phyloP scores from a whole-genome alignment of 1,140 invertebrate genomes.

The Drosophila yakuba region DNA sequence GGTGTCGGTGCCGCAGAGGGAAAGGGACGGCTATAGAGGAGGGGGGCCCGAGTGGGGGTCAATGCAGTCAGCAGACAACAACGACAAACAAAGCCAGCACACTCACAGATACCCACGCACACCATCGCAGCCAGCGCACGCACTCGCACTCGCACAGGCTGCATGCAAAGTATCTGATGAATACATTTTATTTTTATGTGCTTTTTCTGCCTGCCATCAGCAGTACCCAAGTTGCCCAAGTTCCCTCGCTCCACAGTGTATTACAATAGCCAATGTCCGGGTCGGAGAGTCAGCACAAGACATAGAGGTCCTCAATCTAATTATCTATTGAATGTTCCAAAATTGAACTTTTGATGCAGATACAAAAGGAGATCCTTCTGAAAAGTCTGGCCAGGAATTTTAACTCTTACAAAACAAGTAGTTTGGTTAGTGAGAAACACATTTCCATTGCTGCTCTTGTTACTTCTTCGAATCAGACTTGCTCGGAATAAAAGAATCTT shows the following conservation, averaged over 20 bases:
- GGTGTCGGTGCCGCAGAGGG: not conserved
- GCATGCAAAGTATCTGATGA: conserved; percentile 77
- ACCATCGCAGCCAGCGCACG: conserved; percentile 5
- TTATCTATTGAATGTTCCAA: not conserved
- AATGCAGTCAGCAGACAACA: conserved; percentile 76
- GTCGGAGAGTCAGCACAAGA: conserved; percentile 26
- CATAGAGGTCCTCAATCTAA: not conserved
- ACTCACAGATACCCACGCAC: conserved; percentile 30
- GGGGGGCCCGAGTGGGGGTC: conserved; percentile 73
- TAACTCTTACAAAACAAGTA: too few relatives aligned
- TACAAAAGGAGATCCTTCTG: too few relatives aligned
- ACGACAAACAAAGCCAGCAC: conserved; percentile 46
- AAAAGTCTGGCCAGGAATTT: too few relatives aligned
- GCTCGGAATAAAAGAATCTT: too few relatives aligned
- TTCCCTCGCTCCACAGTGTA: not conserved
- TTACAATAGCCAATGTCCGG: conserved; percentile 52
- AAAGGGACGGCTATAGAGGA: conserved; percentile 18
- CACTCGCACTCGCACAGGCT: conserved; percentile 37
- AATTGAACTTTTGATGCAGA: not conserved
- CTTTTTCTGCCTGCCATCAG: conserved; percentile 14
- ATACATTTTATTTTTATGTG: conserved; percentile 51
- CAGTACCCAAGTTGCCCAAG: not conserved
- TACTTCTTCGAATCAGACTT: too few relatives aligned
- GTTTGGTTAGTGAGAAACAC: too few relatives aligned
- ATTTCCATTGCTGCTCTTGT: too few relatives aligned